Evolutionary conservation across 2,888 invertebrate genomes (phyloP), one percentile per base, ranked within the genome.

Genomic region (Drepanosiphum platanoidis): DNA sequence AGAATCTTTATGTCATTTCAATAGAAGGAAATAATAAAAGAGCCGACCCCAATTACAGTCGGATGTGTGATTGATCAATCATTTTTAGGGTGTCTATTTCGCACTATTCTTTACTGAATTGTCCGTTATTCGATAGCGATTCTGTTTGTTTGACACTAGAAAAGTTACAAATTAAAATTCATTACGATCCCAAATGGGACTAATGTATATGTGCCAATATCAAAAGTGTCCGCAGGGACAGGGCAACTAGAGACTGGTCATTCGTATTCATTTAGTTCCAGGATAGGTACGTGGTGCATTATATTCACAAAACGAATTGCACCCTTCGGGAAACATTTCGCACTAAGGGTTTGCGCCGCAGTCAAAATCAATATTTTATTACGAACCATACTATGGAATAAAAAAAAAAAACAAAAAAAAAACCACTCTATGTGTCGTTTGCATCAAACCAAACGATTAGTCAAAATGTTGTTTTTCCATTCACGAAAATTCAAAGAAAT

Each of bases 111-210:
- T 64, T 13, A 27, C 11, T 9, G 64, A 64, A 9, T 11, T 30
- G 64, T 27, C 22, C 27, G 27, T 0, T 13, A 13, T 42, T 9
- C 22, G 52, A 52, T 22, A 18, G 52, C 11, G 8, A 27, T 30
- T 13, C 13, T 39, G 13, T 46, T 34, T 15, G 66, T n/a, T 46
- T 22, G 79, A 46, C 68, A 32, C 46, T 13, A 22, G 42, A 27
- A 68, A n/a, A 46, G 32, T 78, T 18, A 64, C 64, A 82, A 72
- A 82, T 82, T 74, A 82, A 61, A 82, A 82, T 82, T 82, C 72
- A 82, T 82, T 82, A 74, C 82, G 72, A 64, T 42, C 72, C 72
- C 72, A 64, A 82, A 42, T 5, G 72, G 71, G 61, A 61, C 39
- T 72, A 72, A 70, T 72, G 32, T 72, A 71, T 77, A 58, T n/a